phyloP scores from a whole-genome alignment of 2,113 vertebrate genomes.

The Cathartes aura region DNA sequence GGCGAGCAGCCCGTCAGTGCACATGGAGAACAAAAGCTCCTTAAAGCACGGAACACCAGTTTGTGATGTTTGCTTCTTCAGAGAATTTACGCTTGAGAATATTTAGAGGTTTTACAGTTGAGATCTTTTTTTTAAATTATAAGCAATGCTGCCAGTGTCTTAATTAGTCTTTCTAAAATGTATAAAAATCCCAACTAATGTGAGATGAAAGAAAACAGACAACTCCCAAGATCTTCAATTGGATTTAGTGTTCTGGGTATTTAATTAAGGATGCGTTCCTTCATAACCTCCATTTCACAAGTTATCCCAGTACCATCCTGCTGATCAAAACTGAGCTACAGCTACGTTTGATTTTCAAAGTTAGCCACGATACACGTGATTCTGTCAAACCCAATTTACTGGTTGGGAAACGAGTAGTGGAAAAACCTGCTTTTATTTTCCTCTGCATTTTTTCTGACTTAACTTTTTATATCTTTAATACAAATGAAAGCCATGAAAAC shows the following conservation, averaged over 20 bases:
- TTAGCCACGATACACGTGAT: background rate
- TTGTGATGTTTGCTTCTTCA: background rate
- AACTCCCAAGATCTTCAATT: background rate
- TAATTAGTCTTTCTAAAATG: background rate
- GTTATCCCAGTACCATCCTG: background rate
- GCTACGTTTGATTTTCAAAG: background rate
- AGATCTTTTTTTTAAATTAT: background rate
- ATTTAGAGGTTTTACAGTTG: background rate
- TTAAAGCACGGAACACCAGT: background rate
- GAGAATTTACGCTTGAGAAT: background rate
- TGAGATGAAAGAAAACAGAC: background rate
- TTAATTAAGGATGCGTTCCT: background rate
- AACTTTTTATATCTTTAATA: background rate
- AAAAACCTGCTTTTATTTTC: background rate
- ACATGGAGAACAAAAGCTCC: background rate
- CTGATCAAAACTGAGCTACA: background rate
- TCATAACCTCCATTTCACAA: background rate
- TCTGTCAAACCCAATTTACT: background rate
- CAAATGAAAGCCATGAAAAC: background rate
- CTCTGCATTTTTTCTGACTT: background rate
- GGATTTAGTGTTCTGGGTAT: background rate
- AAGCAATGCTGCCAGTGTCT: background rate
- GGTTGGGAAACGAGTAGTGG: background rate
- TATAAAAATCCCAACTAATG: background rate
- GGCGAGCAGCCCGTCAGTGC: accelerated